Percentiles rank a stretch among this genome's conserved stretches.
phyloP scores from a whole-genome alignment of 2,888 invertebrate genomes.

The Lasioglossum calceatum region DNA sequence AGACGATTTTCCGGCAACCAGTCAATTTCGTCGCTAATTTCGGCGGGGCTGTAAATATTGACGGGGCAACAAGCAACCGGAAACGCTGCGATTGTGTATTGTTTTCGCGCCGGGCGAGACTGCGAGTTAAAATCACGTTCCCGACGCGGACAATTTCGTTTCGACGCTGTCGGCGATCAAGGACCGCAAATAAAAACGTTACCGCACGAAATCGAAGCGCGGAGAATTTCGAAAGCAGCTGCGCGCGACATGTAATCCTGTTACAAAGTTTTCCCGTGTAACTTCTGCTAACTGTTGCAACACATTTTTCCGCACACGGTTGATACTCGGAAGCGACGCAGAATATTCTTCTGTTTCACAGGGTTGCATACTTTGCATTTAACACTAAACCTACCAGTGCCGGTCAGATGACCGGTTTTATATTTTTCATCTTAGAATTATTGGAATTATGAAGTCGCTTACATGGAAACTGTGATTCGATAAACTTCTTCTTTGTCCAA shows the following conservation, averaged over 20 bases:
- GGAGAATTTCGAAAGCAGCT: neutral
- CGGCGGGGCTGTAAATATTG: slow-evolving; percentile 2
- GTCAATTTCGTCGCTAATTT: neutral
- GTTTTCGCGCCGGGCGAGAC: neutral
- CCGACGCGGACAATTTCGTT: neutral
- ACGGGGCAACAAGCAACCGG: neutral
- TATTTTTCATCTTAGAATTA: no score
- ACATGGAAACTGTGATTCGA: no score
- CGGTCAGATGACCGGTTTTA: no score
- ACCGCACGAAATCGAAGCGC: neutral
- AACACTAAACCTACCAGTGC: no score
- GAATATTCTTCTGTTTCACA: neutral
- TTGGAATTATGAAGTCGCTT: no score
- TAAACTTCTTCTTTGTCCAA: no score
- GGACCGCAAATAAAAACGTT: neutral
- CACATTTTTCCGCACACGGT: no score
- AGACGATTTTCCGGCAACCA: neutral
- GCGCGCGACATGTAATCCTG: neutral
- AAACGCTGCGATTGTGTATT: slow-evolving; percentile 14
- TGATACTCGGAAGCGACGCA: no score
- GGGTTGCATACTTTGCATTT: neutral
- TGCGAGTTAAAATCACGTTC: neutral
- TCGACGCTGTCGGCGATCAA: neutral
- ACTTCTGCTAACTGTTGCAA: no score
- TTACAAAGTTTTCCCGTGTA: no score